Evolutionary conservation across 1,140 invertebrate genomes (phyloP), one percentile per base, ranked within the genome.

Genomic region (Spodoptera frugiperda): DNA sequence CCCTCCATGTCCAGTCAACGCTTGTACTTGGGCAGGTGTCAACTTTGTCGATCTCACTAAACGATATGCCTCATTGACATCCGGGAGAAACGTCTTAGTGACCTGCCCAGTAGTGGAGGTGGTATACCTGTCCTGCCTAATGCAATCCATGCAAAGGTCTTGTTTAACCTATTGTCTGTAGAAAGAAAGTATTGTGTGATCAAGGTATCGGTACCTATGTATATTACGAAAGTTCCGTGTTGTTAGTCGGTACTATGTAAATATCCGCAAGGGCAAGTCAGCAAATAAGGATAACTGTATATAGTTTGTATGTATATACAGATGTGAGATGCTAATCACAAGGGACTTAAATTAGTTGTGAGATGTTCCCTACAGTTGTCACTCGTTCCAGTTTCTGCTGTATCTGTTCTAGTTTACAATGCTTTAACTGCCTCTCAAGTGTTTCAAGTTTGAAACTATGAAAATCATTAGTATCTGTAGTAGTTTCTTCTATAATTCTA

Each of bases 221-320:
- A 44, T 61, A 61, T 61, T 39, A 17, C 65, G 65, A 53, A 53
- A 33, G 25, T 53, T 17, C 0, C 8, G 17, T 19, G 17, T 55
- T 51, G 15, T 51, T 55, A 17, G 57, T 68, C 30, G 51, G 48
- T 53, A 15, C 48, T 51, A 6, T 53, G 48, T 33, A 68, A 68
- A 68, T 53, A 68, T 33, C 21, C 48, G 25, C 15, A n/a, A 30
- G 17, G 17, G n/a, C n/a, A 53, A 68, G 21, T 51, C 14, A 5
- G 49, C 51, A 53, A 53, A 53, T 53, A 53, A 68, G 25, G 48
- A 51, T 53, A 68, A 68, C 65, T 68, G 15, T 49, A 5, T 68
- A 1, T 30, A 39, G 5, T 9, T 39, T 39, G 33, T 39, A 10
- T 39, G 33, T 10, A n/a, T n/a, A n/a, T n/a, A n/a, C n/a, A 39